A percentile compares a stretch with the other conserved stretches of the same genome.
Evolutionary conservation across 53 echinoderm and acorn worm genomes (phyloP).

Genomic region (Antedon mediterranea): DNA sequence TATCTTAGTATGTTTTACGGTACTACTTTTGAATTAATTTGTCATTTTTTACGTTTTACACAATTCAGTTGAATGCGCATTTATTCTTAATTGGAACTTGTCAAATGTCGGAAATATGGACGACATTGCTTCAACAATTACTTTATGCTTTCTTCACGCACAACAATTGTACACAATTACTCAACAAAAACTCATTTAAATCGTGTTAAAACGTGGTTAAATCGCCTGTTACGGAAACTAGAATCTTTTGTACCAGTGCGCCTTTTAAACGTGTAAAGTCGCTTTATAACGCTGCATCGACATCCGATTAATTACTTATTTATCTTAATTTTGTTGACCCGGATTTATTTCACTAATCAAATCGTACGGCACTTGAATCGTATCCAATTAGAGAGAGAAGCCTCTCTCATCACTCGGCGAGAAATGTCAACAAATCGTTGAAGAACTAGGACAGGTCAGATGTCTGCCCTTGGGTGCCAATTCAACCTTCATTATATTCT

Average conservation of each 20-base stretch:
- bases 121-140: not conserved
- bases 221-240: not conserved
- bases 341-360: not conserved
- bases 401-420: not conserved
- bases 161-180: not conserved
- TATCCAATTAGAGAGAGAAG: not conserved
- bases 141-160: not conserved
- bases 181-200: not conserved
- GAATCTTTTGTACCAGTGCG: not conserved
- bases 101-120: not conserved
- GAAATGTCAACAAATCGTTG: not conserved
- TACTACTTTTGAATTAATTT: too few relatives aligned
- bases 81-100: not conserved
- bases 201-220: not conserved
- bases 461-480: not conserved
- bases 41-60: not conserved
- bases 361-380: conserved; percentile 1
- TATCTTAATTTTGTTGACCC: conserved; percentile 1
- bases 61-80: not conserved
- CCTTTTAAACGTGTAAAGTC: not conserved
- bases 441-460: not conserved
- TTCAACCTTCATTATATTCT: not conserved
- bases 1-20: too few relatives aligned
- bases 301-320: not conserved
- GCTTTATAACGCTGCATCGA: not conserved